Conservation (phyloP, 2,888 invertebrate genomes). For the Agonopterix heracliana region DNA sequence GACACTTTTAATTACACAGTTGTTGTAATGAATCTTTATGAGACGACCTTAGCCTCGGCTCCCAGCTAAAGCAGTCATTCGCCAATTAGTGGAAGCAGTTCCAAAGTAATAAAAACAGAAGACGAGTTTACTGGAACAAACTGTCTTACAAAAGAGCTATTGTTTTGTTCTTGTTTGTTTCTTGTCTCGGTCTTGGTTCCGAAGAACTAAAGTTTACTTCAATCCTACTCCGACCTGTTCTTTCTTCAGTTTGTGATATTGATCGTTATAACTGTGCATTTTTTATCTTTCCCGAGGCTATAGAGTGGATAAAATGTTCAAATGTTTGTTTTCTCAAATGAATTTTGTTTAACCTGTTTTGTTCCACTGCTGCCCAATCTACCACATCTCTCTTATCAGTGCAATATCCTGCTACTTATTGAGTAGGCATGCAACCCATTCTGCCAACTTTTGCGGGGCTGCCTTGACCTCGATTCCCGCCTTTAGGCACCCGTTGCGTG, state of each 20-base stretch:
- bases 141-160: slow-evolving; percentile 10
- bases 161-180: slow-evolving; percentile 8
- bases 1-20: slow-evolving; percentile 2
- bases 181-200: slow-evolving; percentile 1
- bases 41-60: not conserved
- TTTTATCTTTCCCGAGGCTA: no score
- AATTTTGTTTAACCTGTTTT: no score
- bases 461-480: no score
- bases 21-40: slow-evolving; percentile 5
- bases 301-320: no score
- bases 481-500: no score
- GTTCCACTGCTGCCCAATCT: no score
- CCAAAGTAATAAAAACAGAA: slow-evolving; percentile 11
- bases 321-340: no score
- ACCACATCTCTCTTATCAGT: no score
- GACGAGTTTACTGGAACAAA: slow-evolving; percentile 7
- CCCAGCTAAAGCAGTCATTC: slow-evolving; percentile 7
- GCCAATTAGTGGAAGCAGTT: slow-evolving; percentile 12
- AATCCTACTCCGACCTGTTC: slow-evolving; percentile 1
- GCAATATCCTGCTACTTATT: no score
- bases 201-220: slow-evolving; percentile 5
- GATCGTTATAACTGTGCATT: no score
- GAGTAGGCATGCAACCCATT: no score
- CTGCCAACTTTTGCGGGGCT: no score
- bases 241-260: not conserved